These are phyloP conservation scores for Elysia crispata DNA, from an alignment of 2,888 invertebrate species.

Conservation along the genomic window DNA sequence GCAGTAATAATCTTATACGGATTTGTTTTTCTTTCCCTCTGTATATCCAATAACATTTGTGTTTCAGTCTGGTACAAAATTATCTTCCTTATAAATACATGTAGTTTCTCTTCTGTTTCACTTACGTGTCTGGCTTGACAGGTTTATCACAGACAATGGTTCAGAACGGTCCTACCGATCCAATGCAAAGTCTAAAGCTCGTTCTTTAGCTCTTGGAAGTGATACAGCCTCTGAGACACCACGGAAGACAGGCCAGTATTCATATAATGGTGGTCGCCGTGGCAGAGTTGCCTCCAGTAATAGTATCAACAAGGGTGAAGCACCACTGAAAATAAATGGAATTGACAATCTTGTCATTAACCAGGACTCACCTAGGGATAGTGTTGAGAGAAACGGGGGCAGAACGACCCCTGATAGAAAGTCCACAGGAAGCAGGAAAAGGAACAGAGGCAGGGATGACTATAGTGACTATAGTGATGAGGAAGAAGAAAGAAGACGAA, in stretches of 20 bases:
- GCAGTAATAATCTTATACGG: too few relatives aligned
- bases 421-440: slow-evolving; percentile 10
- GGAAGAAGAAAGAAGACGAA: background rate
- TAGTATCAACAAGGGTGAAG: slow-evolving; percentile 22
- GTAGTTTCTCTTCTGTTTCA: too few relatives aligned
- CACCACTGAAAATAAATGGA: slow-evolving; percentile 16
- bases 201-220: background rate
- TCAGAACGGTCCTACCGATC: slow-evolving; percentile 29
- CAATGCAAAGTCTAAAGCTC: slow-evolving; percentile 7
- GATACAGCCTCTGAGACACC: background rate
- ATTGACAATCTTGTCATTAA: slow-evolving; percentile 2
- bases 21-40: too few relatives aligned
- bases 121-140: too few relatives aligned
- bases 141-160: slow-evolving; percentile 12
- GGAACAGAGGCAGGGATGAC: background rate
- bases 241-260: slow-evolving; percentile 22
- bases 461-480: slow-evolving; percentile 30
- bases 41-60: too few relatives aligned
- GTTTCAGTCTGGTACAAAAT: too few relatives aligned
- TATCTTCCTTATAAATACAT: too few relatives aligned
- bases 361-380: background rate
- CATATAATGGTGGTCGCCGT: background rate
- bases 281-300: slow-evolving; percentile 27
- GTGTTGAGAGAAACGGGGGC: background rate
- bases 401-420: background rate